Evolutionary conservation across 2,888 invertebrate species (phyloP).

Genomic region (Drosophila diplacantha): DNA sequence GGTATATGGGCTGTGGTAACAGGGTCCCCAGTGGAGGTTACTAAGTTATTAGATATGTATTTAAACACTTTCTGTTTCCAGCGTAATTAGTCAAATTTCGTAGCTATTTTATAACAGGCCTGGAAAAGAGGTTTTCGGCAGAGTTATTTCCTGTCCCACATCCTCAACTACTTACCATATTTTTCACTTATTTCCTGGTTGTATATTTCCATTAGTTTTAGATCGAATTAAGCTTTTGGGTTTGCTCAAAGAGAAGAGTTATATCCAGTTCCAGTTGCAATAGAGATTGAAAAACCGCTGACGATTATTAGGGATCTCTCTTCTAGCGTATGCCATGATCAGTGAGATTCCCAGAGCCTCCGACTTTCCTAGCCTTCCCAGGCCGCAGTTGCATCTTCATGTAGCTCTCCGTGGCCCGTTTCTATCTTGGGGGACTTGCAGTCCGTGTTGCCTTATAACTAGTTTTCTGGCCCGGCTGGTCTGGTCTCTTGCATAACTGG

Average conservation of each 20-base stretch:
- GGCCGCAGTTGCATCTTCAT: slow-evolving; percentile 45
- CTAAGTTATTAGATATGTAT: too few species aligned
- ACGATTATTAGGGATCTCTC: neutral
- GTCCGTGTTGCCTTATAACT: slow-evolving; percentile 58
- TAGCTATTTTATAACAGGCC: neutral
- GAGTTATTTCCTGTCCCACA: neutral
- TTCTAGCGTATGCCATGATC: slow-evolving; percentile 42
- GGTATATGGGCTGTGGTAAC: slow-evolving; percentile 15
- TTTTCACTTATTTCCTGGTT: neutral
- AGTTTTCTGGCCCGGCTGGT: slow-evolving; percentile 50
- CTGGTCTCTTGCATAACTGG: slow-evolving; percentile 63
- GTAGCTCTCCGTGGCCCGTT: slow-evolving; percentile 24
- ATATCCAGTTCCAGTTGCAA: neutral
- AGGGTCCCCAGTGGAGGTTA: neutral
- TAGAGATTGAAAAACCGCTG: neutral
- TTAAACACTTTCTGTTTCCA: neutral
- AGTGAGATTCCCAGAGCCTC: slow-evolving; percentile 8
- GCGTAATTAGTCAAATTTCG: neutral
- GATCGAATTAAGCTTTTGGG: neutral
- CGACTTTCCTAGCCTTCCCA: slow-evolving; percentile 46
- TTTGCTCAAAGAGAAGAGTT: neutral
- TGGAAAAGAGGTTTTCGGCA: neutral
- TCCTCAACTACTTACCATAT: neutral
- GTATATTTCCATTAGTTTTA: neutral
- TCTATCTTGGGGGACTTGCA: slow-evolving; percentile 43